Evolutionary conservation across 2,797 vertebrate species (phyloP).

Genomic region (Poecile montanus): DNA sequence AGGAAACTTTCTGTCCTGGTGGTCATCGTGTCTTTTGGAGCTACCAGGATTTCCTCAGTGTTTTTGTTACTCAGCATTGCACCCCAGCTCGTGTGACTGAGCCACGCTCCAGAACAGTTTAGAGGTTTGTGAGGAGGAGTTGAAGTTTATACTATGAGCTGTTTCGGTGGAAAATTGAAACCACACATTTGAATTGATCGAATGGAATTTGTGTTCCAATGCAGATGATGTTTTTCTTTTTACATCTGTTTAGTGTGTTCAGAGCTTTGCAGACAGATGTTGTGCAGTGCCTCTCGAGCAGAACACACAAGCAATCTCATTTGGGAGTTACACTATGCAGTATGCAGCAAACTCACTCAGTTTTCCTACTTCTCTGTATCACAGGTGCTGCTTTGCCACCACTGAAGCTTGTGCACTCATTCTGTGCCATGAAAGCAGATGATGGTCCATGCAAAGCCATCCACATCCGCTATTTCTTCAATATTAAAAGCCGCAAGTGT

Average conservation of each 20-base stretch:
- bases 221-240: neutral
- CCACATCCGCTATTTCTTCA: slow-evolving; percentile 82
- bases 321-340: neutral
- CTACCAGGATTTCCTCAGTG: neutral
- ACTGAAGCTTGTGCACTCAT: slow-evolving; percentile 76
- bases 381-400: slow-evolving; percentile 55
- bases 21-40: neutral
- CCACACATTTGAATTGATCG: neutral
- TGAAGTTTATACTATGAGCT: neutral
- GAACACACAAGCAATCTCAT: neutral
- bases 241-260: neutral
- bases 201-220: neutral
- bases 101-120: rapidly evolving
- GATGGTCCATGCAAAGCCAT: slow-evolving; percentile 86
- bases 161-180: neutral
- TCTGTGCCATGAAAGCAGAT: slow-evolving; percentile 85
- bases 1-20: neutral
- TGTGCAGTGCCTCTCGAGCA: neutral
- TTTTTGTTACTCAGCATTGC: neutral
- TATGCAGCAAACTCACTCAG: neutral
- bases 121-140: neutral
- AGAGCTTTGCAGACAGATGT: neutral
- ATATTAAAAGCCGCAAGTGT: slow-evolving; percentile 78
- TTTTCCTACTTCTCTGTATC: neutral
- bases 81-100: neutral